Conservation (phyloP, 1,140 invertebrate genomes). For the Ephestia elutella region DNA sequence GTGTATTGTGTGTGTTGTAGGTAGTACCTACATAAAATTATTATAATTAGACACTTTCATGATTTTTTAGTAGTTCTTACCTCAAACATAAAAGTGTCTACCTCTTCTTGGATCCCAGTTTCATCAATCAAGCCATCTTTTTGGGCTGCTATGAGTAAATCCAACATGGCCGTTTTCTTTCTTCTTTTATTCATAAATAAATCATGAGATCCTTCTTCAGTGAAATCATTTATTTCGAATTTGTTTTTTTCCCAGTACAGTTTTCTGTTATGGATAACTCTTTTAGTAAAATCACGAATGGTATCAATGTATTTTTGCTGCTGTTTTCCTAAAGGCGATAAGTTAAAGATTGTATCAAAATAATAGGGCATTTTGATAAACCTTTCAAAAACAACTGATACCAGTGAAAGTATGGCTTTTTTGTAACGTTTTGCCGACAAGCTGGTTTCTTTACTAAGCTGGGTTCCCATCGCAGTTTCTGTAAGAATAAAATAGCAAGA, state of each 20-base stretch:
- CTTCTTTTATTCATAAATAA: constrained; percentile 5
- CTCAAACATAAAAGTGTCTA: constrained; percentile 16
- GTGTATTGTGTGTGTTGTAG: too few relatives aligned
- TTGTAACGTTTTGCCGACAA: constrained; percentile 3
- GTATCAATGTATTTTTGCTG: background rate
- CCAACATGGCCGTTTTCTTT: constrained; percentile 7
- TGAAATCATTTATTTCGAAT: background rate
- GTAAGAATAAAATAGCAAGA: background rate
- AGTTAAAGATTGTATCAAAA: constrained; percentile 2
- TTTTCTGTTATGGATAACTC: constrained; percentile 3
- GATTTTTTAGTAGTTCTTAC: constrained; percentile 69
- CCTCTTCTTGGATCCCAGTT: constrained; percentile 3
- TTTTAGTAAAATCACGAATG: background rate
- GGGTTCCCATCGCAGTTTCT: constrained; percentile 8
- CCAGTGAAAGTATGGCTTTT: background rate
- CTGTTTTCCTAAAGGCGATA: background rate
- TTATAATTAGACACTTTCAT: too few relatives aligned
- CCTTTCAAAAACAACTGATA: background rate
- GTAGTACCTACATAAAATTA: too few relatives aligned
- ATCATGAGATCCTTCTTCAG: background rate
- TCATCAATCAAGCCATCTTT: constrained; percentile 7
- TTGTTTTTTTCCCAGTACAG: background rate
- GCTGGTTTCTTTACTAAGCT: background rate
- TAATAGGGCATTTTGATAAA: constrained; percentile 3
- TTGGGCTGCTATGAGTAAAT: constrained; percentile 1